Evolutionary conservation across 1,140 invertebrate genomes (phyloP).

Genomic region (Temnothorax curvispinosus): DNA sequence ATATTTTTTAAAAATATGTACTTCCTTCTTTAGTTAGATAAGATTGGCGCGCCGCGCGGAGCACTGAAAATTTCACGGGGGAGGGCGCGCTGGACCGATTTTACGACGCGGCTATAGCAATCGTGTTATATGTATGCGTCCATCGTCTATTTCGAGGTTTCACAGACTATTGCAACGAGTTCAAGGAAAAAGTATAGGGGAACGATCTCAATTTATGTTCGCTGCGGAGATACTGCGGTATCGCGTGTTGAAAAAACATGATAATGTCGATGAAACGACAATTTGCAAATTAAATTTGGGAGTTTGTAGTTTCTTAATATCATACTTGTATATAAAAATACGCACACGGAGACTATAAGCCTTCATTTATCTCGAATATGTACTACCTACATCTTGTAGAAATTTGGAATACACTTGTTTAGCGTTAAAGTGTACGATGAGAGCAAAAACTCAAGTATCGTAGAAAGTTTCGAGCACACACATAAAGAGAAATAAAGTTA

Average conservation of each 20-base stretch:
- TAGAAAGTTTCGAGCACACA: not conserved
- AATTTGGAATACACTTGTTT: constrained; percentile 7
- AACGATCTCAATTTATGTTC: constrained; percentile 44
- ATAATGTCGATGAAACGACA: constrained; percentile 2
- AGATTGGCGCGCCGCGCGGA: not conserved
- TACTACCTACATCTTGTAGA: not conserved
- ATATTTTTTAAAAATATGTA: not conserved
- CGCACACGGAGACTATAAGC: not conserved
- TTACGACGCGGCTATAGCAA: constrained; percentile 18
- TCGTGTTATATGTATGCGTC: constrained; percentile 14
- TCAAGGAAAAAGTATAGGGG: constrained; percentile 58
- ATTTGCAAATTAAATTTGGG: not conserved
- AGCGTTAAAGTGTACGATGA: not conserved
- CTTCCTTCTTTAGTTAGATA: not conserved
- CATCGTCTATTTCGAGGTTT: constrained; percentile 15
- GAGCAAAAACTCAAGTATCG: not conserved
- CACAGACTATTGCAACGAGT: constrained; percentile 40
- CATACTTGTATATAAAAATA: not conserved
- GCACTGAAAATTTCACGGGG: constrained; percentile 31
- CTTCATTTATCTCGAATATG: not conserved
- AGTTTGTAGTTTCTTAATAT: not conserved
- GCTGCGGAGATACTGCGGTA: constrained; percentile 45
- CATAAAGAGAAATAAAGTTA: not conserved
- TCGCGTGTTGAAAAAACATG: constrained; percentile 41
- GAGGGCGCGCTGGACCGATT: not conserved